These are phyloP conservation scores for Centropyge bicolor DNA, from an alignment of 2,797 vertebrate genomes.

Conservation along the genomic window DNA sequence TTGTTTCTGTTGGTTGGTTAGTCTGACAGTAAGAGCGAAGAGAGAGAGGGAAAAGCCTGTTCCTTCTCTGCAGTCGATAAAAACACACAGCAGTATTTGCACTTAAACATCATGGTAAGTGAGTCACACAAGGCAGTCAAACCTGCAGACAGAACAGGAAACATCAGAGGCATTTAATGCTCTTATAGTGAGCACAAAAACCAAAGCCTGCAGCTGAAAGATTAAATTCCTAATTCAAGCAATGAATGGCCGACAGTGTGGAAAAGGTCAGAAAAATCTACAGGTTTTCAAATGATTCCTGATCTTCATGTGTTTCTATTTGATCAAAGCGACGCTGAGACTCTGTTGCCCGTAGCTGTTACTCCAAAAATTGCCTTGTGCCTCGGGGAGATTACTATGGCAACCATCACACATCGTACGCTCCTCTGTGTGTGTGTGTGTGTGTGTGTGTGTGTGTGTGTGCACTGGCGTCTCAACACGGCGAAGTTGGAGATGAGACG, in stretches of 20 bases:
- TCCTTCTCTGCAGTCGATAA: conserved; percentile 1
- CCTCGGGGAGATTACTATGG: conserved; percentile 74
- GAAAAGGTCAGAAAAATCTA: conserved; percentile 29
- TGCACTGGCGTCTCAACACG: conserved; percentile 27
- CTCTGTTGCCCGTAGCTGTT: conserved; percentile 50
- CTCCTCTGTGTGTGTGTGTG: too few species aligned
- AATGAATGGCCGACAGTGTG: neutral
- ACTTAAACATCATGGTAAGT: neutral
- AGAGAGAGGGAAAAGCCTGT: neutral
- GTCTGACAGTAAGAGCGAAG: neutral
- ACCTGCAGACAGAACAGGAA: neutral
- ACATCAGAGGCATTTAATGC: neutral
- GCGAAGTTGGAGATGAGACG: conserved; percentile 54
- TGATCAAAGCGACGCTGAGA: conserved; percentile 50
- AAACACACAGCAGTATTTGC: neutral
- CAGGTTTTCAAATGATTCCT: conserved; percentile 13
- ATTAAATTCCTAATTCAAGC: neutral
- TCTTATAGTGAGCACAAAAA: neutral
- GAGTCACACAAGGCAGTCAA: neutral
- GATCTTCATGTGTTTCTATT: conserved; percentile 34
- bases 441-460: too few species aligned
- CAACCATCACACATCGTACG: conserved; percentile 70
- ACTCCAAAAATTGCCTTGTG: conserved; percentile 69
- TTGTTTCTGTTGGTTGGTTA: neutral
- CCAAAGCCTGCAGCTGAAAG: neutral